Base-by-base conservation (phyloP, 2,797 vertebrate species). In the Poeciliopsis infans region DNA sequence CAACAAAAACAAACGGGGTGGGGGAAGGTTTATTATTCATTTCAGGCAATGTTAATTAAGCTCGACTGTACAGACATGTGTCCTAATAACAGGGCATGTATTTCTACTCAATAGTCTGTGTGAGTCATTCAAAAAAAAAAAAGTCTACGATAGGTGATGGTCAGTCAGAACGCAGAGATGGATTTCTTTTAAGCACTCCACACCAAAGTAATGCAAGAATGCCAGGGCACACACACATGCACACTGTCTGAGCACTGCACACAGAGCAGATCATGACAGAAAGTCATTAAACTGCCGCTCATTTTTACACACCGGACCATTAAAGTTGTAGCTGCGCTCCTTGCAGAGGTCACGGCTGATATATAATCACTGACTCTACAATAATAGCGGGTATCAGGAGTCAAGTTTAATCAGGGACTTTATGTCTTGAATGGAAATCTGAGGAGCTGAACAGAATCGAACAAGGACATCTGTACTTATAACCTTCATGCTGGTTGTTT, bases 41-140 rank as follows among this genome's bases (percentile, higher is more conserved):
- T 61, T 70, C 2, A 20, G 2, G 7, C 16, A 25, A 33, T 47
- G 10, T 47, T 47, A 12, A 13, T 76, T 7, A 68, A 51, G 20
- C 36, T 7, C 51, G 71, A 36, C 77, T 86, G 82, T 86, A 88
- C 90, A 79, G 92, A 92, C 94, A 85, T 89, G 86, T 89, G 79
- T 93, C 80, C 2, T 45, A 43, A 33, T 72, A 25, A 41, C 36
- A 25, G 23, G 5, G 1, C 15, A 41, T 41, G 36, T 25, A 43
- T 68, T 13, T 23, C 10, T 25, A 25, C 4, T 39, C 1, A 39
- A 68, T 23, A 8, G 36, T 23, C 16, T 33, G 59, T 3, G 33
- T 68, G 64, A 12, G 64, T 25, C 23, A 57, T 28, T 39, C 4
- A 57, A n/a, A 61, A 6, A 59, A 6, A 59, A 20, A 23, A 23